A percentile compares a stretch with the other conserved stretches of the same genome.
Conservation (phyloP, 1,140 invertebrate species). For the Gyrodactylus bullatarudis region DNA sequence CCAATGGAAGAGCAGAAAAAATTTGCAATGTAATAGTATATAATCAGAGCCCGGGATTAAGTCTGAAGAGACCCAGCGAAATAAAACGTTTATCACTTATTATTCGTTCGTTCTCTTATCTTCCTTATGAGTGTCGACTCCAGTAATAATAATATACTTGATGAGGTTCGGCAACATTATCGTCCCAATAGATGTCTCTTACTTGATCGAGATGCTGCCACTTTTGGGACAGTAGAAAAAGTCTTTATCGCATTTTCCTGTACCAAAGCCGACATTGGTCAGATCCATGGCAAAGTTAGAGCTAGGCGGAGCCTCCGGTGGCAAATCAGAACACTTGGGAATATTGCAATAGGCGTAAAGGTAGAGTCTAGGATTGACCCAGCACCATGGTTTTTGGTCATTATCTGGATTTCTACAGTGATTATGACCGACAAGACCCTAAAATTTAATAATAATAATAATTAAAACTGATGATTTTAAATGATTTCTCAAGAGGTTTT, state of each 20-base stretch:
- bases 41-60: too few species aligned
- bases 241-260: neutral
- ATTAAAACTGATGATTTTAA: too few species aligned
- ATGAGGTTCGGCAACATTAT: too few species aligned
- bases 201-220: neutral
- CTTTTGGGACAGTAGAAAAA: neutral
- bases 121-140: too few species aligned
- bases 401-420: constrained; percentile 14
- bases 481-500: too few species aligned
- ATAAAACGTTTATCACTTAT: too few species aligned
- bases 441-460: neutral
- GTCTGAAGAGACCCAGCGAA: too few species aligned
- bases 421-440: constrained; percentile 14
- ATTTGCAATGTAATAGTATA: too few species aligned
- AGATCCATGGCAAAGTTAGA: neutral
- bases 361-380: constrained; percentile 9
- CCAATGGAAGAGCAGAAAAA: too few species aligned
- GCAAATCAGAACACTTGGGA: constrained; percentile 8
- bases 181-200: neutral
- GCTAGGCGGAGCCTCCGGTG: neutral
- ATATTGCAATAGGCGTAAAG: constrained; percentile 13
- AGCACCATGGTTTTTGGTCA: constrained; percentile 13
- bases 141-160: too few species aligned
- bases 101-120: too few species aligned
- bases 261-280: neutral